A percentile compares a stretch with the other conserved stretches of the same genome.
These are phyloP conservation scores for Scelioninae gen. 1 DNA, from an alignment of 2,888 invertebrate species.

Conservation along the genomic window DNA sequence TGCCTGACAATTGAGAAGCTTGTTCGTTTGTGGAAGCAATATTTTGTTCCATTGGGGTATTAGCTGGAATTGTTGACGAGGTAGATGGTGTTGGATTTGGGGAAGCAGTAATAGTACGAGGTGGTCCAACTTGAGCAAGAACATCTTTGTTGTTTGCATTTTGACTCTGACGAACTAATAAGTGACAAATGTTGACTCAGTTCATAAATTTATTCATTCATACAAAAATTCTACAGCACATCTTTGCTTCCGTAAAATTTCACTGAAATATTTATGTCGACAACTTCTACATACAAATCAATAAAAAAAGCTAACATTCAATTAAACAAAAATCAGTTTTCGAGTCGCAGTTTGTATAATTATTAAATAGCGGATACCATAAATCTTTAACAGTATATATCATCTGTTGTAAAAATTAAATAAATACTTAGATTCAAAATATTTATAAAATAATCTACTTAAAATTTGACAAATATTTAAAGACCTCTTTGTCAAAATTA, in stretches of 20 bases:
- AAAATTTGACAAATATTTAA: not conserved
- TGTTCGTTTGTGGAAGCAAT: constrained; percentile 28
- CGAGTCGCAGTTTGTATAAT: constrained; percentile 25
- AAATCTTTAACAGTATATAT: constrained; percentile 14
- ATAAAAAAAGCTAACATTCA: not conserved
- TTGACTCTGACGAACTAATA: constrained; percentile 39
- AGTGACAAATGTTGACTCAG: constrained; percentile 21
- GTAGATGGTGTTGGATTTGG: constrained; percentile 47
- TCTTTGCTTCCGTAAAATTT: not conserved
- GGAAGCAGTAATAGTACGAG: constrained; percentile 24
- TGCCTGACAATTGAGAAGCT: constrained; percentile 42
- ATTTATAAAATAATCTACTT: constrained; percentile 17
- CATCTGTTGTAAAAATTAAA: constrained; percentile 11
- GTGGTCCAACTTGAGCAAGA: constrained; percentile 26
- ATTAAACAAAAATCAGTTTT: constrained; percentile 15
- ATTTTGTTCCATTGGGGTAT: constrained; percentile 31
- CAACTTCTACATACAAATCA: constrained; percentile 1
- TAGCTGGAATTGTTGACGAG: constrained; percentile 25
- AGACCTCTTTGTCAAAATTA: not conserved
- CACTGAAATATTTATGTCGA: not conserved
- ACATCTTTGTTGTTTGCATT: constrained; percentile 33
- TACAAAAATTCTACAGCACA: constrained; percentile 45
- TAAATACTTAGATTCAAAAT: constrained; percentile 16
- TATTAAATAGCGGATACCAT: constrained; percentile 23
- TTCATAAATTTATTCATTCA: constrained; percentile 36